These are phyloP conservation scores for Eretmocerus hayati DNA, from an alignment of 2,888 invertebrate genomes.

Conservation along the genomic window DNA sequence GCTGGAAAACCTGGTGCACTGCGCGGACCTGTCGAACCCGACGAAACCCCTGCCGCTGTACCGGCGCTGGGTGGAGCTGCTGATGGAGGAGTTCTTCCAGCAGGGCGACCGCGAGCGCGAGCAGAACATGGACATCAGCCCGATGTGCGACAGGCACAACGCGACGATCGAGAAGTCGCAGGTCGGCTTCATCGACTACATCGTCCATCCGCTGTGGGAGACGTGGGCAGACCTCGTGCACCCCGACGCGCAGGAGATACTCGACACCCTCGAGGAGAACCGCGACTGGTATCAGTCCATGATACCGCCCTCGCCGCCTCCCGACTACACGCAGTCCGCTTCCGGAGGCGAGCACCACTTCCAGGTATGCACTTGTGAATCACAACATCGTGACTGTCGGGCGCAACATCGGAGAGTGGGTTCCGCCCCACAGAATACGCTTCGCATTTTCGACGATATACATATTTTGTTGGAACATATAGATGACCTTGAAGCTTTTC, in stretches of 20 bases:
- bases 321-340: slow-evolving; percentile 10
- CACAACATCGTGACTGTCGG: no score
- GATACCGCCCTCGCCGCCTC: slow-evolving; percentile 88
- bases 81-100: slow-evolving; percentile 99
- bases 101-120: slow-evolving; percentile 96
- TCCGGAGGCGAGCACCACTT: neutral
- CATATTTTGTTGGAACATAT: no score
- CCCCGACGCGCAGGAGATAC: slow-evolving; percentile 96
- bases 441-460: no score
- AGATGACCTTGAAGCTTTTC: no score
- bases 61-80: slow-evolving; percentile 85
- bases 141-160: slow-evolving; percentile 97
- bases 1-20: slow-evolving; percentile 97
- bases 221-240: slow-evolving; percentile 99
- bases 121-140: slow-evolving; percentile 93
- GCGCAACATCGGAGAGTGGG: no score
- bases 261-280: slow-evolving; percentile 97
- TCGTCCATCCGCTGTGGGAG: slow-evolving; percentile 99
- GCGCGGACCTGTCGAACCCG: slow-evolving; percentile 96
- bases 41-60: slow-evolving; percentile 93
- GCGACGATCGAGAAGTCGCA: slow-evolving; percentile 98
- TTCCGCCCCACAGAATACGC: no score
- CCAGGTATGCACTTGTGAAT: no score
- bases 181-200: slow-evolving; percentile 99
- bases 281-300: slow-evolving; percentile 94